Percentiles rank a stretch among this genome's conserved stretches.
Conservation (phyloP, 2,888 invertebrate genomes). For the Metalampra italica region DNA sequence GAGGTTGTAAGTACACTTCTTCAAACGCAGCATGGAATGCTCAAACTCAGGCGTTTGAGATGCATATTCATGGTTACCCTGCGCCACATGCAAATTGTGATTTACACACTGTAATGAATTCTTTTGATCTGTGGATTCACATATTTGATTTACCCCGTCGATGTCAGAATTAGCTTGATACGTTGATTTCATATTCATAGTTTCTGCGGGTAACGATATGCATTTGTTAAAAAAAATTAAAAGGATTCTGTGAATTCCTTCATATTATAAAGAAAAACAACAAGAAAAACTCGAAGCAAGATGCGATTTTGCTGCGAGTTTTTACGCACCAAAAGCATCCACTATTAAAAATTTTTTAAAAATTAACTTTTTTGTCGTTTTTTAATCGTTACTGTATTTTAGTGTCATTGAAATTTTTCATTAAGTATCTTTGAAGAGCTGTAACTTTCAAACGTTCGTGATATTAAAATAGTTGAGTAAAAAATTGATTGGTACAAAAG, state of each 20-base stretch:
- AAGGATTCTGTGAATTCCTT: constrained; percentile 24
- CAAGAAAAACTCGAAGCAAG: too few relatives aligned
- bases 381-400: too few relatives aligned
- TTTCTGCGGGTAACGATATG: constrained; percentile 48
- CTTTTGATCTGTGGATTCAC: constrained; percentile 78
- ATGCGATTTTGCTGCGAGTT: constrained; percentile 11
- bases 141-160: constrained; percentile 78
- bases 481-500: too few relatives aligned
- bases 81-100: constrained; percentile 77
- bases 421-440: too few relatives aligned
- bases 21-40: constrained; percentile 61
- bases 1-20: too few relatives aligned
- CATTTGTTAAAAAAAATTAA: constrained; percentile 36
- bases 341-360: too few relatives aligned
- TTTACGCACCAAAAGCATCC: too few relatives aligned
- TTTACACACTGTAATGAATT: constrained; percentile 79
- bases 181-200: constrained; percentile 74
- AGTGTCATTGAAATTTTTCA: too few relatives aligned
- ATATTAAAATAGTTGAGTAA: too few relatives aligned
- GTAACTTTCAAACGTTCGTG: too few relatives aligned
- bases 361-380: too few relatives aligned
- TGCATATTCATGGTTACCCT: constrained; percentile 74
- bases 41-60: constrained; percentile 61
- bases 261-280: too few relatives aligned
- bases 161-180: constrained; percentile 67